A percentile compares a stretch with the other conserved stretches of the same genome.
phyloP scores from a whole-genome alignment of 1,140 invertebrate genomes.

The Laodelphax striatellus region DNA sequence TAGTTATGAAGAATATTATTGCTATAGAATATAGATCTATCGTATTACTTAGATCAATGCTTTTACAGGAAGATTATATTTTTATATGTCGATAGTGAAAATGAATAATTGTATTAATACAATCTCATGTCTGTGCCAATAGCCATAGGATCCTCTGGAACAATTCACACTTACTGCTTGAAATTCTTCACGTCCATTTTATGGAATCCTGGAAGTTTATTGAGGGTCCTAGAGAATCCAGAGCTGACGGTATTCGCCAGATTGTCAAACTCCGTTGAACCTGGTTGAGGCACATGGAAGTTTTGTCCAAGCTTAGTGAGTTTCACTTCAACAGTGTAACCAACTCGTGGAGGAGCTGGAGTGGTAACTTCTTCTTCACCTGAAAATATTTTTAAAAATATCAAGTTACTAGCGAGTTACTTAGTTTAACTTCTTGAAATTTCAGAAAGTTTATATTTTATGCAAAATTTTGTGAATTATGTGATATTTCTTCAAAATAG shows the following conservation, averaged over 20 bases:
- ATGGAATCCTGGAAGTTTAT: conserved; percentile 58
- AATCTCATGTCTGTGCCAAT: too few relatives aligned
- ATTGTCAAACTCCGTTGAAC: conserved; percentile 56
- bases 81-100: too few relatives aligned
- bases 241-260: conserved; percentile 50
- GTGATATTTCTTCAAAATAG: too few relatives aligned
- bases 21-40: too few relatives aligned
- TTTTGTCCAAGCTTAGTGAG: conserved; percentile 63
- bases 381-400: conserved; percentile 7
- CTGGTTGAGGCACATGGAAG: conserved; percentile 53
- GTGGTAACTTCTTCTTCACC: conserved; percentile 25
- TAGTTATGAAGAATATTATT: too few relatives aligned
- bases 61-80: too few relatives aligned
- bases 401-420: neutral
- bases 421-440: neutral
- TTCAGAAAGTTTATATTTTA: too few relatives aligned
- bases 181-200: conserved; percentile 54
- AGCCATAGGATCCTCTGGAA: neutral
- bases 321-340: conserved; percentile 61
- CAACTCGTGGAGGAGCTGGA: conserved; percentile 43
- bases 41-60: too few relatives aligned
- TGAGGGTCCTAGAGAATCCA: conserved; percentile 43
- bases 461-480: neutral
- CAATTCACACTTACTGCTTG: conserved; percentile 46
- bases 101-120: too few relatives aligned